Percentiles rank a stretch among this genome's conserved stretches.
Evolutionary conservation across 1,140 invertebrate species (phyloP).

Genomic region (Mycetomoellerius zeteki): DNA sequence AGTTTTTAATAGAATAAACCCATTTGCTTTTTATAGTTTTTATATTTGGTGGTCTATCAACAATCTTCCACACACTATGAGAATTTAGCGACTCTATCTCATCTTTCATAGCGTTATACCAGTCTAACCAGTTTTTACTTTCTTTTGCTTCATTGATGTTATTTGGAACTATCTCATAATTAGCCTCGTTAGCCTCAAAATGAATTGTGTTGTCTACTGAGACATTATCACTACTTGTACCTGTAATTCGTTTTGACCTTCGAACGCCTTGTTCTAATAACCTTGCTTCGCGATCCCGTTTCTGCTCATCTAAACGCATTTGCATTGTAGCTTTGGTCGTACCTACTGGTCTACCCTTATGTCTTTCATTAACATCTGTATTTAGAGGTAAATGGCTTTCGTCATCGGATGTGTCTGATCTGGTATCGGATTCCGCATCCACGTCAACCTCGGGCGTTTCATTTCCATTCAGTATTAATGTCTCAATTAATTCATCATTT

Average conservation of each 20-base stretch:
- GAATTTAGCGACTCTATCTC: neutral
- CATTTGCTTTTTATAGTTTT: neutral
- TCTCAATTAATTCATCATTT: neutral
- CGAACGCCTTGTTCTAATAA: neutral
- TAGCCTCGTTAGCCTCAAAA: neutral
- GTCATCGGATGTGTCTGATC: neutral
- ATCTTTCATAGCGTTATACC: neutral
- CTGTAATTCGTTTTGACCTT: neutral
- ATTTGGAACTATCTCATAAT: neutral
- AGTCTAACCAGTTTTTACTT: neutral
- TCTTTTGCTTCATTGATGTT: neutral
- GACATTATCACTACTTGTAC: neutral
- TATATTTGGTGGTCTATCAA: neutral
- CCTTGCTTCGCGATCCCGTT: neutral
- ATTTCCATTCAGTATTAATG: neutral
- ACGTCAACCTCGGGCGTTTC: neutral
- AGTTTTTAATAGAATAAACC: too few relatives aligned
- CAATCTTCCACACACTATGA: neutral
- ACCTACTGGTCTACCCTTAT: neutral
- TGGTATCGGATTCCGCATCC: neutral
- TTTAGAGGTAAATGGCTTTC: neutral
- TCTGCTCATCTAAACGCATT: neutral
- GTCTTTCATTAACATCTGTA: neutral
- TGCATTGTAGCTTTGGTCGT: neutral
- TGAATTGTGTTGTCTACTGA: neutral